Conservation (phyloP, 1,140 invertebrate species). For the Cydia strobilella region DNA sequence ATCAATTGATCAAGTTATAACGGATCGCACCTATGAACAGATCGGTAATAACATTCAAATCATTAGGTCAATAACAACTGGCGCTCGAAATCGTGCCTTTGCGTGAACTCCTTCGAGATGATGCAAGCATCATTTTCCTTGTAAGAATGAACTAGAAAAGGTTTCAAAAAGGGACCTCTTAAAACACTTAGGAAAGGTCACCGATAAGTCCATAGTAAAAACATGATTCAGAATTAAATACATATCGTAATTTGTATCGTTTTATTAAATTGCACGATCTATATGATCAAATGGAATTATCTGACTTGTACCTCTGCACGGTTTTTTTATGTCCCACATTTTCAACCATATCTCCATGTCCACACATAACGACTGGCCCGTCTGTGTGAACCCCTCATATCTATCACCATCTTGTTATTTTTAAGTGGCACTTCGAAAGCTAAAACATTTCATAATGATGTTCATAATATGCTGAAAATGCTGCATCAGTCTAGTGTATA, state of each 20-base stretch:
- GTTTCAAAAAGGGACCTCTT: background rate
- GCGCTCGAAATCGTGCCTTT: background rate
- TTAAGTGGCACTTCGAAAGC: background rate
- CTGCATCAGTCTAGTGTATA: no score
- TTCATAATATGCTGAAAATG: no score
- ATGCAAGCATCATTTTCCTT: background rate
- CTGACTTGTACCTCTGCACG: constrained; percentile 3
- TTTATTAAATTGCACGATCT: constrained; percentile 18
- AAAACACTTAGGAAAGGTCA: constrained; percentile 1
- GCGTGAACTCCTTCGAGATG: background rate
- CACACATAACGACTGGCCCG: background rate
- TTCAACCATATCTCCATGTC: no score
- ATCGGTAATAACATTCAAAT: background rate
- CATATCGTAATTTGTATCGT: constrained; percentile 4
- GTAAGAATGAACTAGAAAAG: background rate
- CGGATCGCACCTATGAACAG: no score
- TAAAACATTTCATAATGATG: no score
- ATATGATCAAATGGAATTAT: constrained; percentile 1
- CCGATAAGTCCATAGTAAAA: background rate
- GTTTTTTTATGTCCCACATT: no score
- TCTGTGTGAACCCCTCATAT: background rate
- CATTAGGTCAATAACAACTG: background rate
- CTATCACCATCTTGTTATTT: no score
- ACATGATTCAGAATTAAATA: constrained; percentile 18
- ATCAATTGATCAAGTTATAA: no score